Evolutionary conservation across 2,797 vertebrate species (phyloP).

Genomic region (Staurois parvus): DNA sequence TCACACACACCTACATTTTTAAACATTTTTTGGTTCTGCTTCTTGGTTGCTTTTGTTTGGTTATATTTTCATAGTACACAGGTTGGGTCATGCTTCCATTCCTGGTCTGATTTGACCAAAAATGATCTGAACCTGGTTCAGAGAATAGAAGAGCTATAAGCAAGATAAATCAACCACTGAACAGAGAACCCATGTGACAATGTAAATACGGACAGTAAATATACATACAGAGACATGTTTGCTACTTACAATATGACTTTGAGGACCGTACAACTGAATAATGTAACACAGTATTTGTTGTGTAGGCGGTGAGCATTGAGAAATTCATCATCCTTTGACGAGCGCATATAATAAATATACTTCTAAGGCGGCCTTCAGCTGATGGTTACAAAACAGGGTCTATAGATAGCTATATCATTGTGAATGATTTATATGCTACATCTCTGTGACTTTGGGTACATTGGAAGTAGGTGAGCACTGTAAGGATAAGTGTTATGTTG

Average conservation of each 20-base stretch:
- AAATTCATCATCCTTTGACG: not conserved
- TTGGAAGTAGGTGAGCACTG: slow-evolving; percentile 5
- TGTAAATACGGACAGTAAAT: not conserved
- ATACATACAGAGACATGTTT: not conserved
- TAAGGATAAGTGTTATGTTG: slow-evolving; percentile 35
- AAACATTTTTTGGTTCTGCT: no score
- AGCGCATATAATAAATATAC: slow-evolving; percentile 18
- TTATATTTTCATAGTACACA: no score
- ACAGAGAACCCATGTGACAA: not conserved
- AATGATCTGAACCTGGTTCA: no score
- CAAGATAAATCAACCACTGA: no score
- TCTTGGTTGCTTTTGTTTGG: no score
- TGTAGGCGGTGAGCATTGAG: not conserved
- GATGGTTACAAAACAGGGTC: not conserved
- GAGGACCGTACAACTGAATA: not conserved
- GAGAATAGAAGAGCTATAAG: no score
- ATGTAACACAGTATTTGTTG: not conserved
- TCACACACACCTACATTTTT: no score
- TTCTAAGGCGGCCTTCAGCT: slow-evolving; percentile 21
- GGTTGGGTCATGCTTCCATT: no score
- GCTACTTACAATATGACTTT: not conserved
- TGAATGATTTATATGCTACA: slow-evolving; percentile 32
- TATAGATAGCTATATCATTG: slow-evolving; percentile 27
- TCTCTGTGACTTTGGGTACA: slow-evolving; percentile 19
- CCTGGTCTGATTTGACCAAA: no score